These are phyloP conservation scores for Aphyosemion australe DNA, from an alignment of 2,113 vertebrate genomes.

Conservation along the genomic window DNA sequence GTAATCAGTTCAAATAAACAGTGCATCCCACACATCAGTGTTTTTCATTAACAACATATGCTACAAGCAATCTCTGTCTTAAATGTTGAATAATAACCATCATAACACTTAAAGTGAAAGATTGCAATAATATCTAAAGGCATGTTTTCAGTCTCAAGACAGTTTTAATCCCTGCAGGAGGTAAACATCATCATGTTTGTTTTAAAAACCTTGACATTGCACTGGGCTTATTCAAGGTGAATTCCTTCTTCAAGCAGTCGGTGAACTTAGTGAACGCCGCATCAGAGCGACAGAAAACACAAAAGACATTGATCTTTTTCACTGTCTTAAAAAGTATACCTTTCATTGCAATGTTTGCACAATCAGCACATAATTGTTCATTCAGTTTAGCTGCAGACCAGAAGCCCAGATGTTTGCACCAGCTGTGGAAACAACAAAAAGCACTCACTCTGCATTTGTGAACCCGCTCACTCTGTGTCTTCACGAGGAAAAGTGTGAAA, in stretches of 20 bases:
- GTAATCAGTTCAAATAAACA: too few species aligned
- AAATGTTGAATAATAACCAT: conserved; percentile 26
- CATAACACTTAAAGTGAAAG: neutral
- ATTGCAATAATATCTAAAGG: neutral
- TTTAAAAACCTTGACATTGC: conserved; percentile 1
- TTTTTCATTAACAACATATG: too few species aligned
- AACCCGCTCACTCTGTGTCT: neutral
- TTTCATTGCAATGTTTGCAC: too few species aligned
- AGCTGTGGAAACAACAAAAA: conserved; percentile 17
- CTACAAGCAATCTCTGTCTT: neutral
- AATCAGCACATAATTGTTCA: too few species aligned
- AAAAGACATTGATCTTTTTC: neutral
- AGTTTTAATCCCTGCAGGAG: too few species aligned
- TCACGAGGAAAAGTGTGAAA: conserved; percentile 33
- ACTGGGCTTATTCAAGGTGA: conserved; percentile 24
- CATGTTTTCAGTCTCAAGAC: neutral
- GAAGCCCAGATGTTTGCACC: neutral
- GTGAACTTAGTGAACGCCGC: conserved; percentile 17
- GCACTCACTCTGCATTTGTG: neutral
- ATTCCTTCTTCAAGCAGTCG: neutral
- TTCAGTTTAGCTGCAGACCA: too few species aligned
- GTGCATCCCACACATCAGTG: too few species aligned
- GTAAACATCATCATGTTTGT: neutral
- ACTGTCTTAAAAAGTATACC: too few species aligned
- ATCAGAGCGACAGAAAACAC: neutral